Base-by-base conservation (phyloP, 2,888 invertebrate genomes). In the Meteorus cinctellus region DNA sequence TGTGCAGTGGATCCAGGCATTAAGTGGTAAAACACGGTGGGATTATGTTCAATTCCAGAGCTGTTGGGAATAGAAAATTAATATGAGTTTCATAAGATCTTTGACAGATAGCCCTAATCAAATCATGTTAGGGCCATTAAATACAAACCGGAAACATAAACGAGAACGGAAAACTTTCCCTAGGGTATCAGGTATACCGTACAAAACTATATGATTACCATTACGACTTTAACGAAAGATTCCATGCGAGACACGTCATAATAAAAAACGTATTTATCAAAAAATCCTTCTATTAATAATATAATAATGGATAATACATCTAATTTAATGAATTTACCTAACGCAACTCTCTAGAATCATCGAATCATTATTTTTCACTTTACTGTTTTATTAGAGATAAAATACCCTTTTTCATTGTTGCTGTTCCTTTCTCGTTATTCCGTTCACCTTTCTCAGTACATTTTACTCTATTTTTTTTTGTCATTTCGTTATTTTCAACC, bases 1-100 rank as follows among this genome's bases (percentile, higher is more conserved):
- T 98, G 97, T 8, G 97, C 96, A 75, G 97, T 98, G 48, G 97
- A 97, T 81, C 97, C 97, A 81, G 97, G 97, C 95, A 98, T 98
- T 89, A 98, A 91, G 79, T 96, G 95, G 91, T 98, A 98, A 92
- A 96, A 98, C 84, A 98, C 97, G 84, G 97, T 97, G 77, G 97
- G 97, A 91, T 97, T 98, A 91, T 96, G 96, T 90, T 97, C 97
- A 90, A 98, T 98, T 83, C 97, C 97, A 89, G 97, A 97, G 92
- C 97, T 97, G 93, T 84, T 82, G 78, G 83, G 84, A 86, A 89
- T 82, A 87, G 83, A 83, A 77, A 51, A 73, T 41, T 16, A 41
- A 73, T 65, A 65, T 73, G 41, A 72, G 72, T 75, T 41, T 27
- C 45, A 31, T 55, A 34, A 70, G 74, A 66, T 29, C 59, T 69